Conservation (phyloP, 2,113 vertebrate genomes). For the Todiramphus chloris region DNA sequence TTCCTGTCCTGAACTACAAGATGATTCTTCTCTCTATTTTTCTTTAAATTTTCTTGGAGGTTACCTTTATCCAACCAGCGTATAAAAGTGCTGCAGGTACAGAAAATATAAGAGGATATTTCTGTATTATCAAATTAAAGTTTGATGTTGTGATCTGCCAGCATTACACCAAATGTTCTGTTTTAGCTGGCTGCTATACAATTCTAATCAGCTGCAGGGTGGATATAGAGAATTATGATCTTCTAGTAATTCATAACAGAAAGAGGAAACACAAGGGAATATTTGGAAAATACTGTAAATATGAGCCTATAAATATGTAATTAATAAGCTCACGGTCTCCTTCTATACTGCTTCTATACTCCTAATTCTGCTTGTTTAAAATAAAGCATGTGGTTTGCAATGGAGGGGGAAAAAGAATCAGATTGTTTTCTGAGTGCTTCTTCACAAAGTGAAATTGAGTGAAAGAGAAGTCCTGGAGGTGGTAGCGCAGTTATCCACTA, state of each 20-base stretch:
- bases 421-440: background rate
- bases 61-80: background rate
- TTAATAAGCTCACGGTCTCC: background rate
- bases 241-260: background rate
- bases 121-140: background rate
- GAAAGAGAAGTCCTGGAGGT: background rate
- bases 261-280: background rate
- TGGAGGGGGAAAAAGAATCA: background rate
- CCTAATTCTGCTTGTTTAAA: background rate
- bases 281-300: constrained; percentile 2
- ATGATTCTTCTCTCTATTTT: background rate
- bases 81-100: background rate
- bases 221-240: background rate
- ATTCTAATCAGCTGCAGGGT: background rate
- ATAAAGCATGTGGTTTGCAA: background rate
- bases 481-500: background rate
- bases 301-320: background rate
- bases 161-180: background rate
- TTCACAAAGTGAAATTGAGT: background rate
- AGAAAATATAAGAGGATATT: background rate
- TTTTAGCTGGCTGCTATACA: background rate
- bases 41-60: background rate
- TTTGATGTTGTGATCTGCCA: background rate
- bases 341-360: background rate
- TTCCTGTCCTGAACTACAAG: background rate